phyloP scores from a whole-genome alignment of 2,888 invertebrate species.

The Pheosia tremula region DNA sequence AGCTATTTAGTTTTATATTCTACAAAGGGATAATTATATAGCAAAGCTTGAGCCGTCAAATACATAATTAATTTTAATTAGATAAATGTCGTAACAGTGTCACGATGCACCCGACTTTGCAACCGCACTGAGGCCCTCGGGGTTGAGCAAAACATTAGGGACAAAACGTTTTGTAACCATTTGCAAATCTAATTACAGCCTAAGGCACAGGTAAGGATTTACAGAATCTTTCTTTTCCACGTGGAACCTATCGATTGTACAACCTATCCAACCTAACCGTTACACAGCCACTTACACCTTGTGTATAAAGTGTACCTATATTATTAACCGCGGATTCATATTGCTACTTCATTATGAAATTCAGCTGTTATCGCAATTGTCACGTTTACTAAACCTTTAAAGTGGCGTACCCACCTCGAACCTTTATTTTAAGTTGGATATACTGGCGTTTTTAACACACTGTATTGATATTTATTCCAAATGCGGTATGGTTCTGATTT shows the following conservation, averaged over 20 bases:
- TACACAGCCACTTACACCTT: too few species aligned
- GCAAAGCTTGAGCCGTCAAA: conserved; percentile 13
- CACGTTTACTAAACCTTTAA: not conserved
- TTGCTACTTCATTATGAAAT: not conserved
- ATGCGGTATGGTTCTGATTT: too few species aligned
- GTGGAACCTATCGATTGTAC: too few species aligned
- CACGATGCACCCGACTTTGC: conserved; percentile 58
- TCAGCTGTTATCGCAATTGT: not conserved
- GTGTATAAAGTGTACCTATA: too few species aligned
- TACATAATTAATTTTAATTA: conserved; percentile 59
- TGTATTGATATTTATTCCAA: too few species aligned
- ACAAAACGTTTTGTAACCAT: not conserved
- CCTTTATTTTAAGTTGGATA: too few species aligned
- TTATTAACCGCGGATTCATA: not conserved
- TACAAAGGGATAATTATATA: not conserved
- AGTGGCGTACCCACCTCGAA: not conserved
- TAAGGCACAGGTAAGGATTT: too few species aligned
- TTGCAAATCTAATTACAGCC: not conserved
- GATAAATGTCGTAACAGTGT: conserved; percentile 55
- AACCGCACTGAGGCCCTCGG: conserved; percentile 38
- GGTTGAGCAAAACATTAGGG: conserved; percentile 1
- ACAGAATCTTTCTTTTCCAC: too few species aligned
- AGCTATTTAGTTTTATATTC: not conserved
- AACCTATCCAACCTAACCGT: too few species aligned
- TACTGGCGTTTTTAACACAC: too few species aligned